Conservation (phyloP, 2,113 vertebrate genomes). For the Cervus canadensis region DNA sequence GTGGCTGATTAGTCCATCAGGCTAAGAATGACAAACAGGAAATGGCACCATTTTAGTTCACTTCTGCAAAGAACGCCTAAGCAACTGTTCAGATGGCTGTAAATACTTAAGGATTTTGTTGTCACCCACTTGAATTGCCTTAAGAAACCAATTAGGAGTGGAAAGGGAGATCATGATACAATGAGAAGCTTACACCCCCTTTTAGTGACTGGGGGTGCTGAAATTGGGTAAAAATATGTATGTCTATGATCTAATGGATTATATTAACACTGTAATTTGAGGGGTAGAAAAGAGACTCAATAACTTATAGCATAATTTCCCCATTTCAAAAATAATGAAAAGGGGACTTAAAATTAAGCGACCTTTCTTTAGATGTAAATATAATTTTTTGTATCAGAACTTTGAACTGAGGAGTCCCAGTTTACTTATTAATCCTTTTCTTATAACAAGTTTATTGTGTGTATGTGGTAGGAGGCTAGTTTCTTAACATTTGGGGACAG, state of each 20-base stretch:
- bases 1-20: slow-evolving; percentile 9
- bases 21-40: not conserved
- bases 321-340: not conserved
- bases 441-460: not conserved
- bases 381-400: not conserved
- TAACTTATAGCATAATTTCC: not conserved
- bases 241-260: not conserved
- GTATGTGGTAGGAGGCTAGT: not conserved
- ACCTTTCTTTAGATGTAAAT: not conserved
- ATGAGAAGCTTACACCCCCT: not conserved
- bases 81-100: not conserved
- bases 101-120: not conserved
- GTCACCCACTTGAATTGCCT: not conserved
- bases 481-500: not conserved
- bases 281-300: not conserved
- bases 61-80: not conserved
- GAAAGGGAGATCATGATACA: not conserved
- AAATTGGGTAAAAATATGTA: not conserved
- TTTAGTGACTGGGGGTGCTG: not conserved
- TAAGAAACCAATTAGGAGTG: not conserved
- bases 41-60: not conserved
- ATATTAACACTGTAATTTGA: not conserved
- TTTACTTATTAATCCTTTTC: not conserved
- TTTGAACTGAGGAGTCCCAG: not conserved
- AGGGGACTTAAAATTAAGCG: not conserved